Conservation (phyloP, 2,113 vertebrate genomes). For the Solea solea region DNA sequence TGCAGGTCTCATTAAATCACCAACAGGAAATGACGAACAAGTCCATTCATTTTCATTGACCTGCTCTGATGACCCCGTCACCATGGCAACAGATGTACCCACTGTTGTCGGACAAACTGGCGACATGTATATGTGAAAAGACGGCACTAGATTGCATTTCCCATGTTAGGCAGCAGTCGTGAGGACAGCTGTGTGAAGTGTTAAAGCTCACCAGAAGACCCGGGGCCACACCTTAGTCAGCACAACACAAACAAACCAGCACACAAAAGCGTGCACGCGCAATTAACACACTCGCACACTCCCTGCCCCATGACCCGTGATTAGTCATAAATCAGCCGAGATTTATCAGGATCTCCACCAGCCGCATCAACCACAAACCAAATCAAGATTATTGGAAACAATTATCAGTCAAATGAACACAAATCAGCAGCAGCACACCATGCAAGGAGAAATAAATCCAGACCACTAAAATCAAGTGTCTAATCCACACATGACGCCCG, state of each 20-base stretch:
- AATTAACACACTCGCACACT: constrained; percentile 17
- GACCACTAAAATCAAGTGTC: constrained; percentile 39
- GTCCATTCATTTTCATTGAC: constrained; percentile 51
- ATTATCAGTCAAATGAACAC: constrained; percentile 12
- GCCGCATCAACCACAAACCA: constrained; percentile 12
- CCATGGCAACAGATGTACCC: constrained; percentile 1
- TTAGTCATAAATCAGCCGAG: constrained; percentile 56
- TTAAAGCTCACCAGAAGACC: constrained; percentile 67
- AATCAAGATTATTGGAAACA: constrained; percentile 28
- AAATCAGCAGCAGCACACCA: constrained; percentile 49
- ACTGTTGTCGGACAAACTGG: neutral
- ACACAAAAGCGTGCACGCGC: neutral
- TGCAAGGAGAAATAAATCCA: constrained; percentile 71
- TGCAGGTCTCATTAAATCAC: constrained; percentile 9
- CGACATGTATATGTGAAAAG: constrained; percentile 14
- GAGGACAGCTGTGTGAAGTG: constrained; percentile 38
- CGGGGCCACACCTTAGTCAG: constrained; percentile 67
- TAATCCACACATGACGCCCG: constrained; percentile 48
- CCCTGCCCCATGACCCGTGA: constrained; percentile 29
- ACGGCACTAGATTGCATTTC: constrained; percentile 27
- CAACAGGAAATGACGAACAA: constrained; percentile 44
- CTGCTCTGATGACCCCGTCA: constrained; percentile 45
- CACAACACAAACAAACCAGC: constrained; percentile 49
- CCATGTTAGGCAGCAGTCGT: constrained; percentile 17
- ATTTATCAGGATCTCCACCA: constrained; percentile 35